Conservation (phyloP, 30 jellyfish, hydroid and myxozoan species). For the Turritopsis rubra region DNA sequence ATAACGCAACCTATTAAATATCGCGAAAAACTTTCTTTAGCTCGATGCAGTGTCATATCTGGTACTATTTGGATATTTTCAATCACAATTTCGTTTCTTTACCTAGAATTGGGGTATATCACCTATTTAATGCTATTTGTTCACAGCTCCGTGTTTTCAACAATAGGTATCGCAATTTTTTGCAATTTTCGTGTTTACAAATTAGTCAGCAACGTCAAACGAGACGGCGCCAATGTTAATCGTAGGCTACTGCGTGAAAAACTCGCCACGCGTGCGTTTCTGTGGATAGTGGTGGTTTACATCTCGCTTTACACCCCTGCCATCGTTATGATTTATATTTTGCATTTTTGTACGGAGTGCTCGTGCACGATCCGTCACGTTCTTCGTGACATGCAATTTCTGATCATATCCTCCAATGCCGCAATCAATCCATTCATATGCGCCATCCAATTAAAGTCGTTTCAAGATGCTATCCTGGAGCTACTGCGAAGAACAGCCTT, state of each 20-base stretch:
- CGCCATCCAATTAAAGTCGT: slow-evolving; percentile 49
- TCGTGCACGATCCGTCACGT: slow-evolving; percentile 59
- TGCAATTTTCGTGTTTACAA: neutral
- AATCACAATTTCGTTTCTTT: slow-evolving; percentile 14
- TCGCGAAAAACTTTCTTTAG: slow-evolving; percentile 2
- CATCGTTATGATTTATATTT: slow-evolving; percentile 53
- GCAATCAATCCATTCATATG: slow-evolving; percentile 73
- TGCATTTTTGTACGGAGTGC: slow-evolving; percentile 58
- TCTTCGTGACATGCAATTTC: slow-evolving; percentile 63
- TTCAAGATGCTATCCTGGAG: neutral
- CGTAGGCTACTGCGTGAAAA: slow-evolving; percentile 52
- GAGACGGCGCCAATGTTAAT: slow-evolving; percentile 7
- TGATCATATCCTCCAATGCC: slow-evolving; percentile 58
- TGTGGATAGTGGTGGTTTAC: slow-evolving; percentile 47
- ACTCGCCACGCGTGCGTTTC: slow-evolving; percentile 64
- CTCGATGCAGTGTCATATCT: slow-evolving; percentile 13
- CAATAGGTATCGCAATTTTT: neutral
- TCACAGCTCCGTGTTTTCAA: neutral
- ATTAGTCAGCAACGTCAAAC: neutral
- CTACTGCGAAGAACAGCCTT: neutral
- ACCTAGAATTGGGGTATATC: slow-evolving; percentile 18
- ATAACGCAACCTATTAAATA: slow-evolving; percentile 10
- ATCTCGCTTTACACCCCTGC: slow-evolving; percentile 64
- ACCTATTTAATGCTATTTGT: slow-evolving; percentile 14
- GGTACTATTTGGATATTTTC: slow-evolving; percentile 22